Evolutionary conservation across 2,797 vertebrate genomes (phyloP).

Genomic region (Alca torda): DNA sequence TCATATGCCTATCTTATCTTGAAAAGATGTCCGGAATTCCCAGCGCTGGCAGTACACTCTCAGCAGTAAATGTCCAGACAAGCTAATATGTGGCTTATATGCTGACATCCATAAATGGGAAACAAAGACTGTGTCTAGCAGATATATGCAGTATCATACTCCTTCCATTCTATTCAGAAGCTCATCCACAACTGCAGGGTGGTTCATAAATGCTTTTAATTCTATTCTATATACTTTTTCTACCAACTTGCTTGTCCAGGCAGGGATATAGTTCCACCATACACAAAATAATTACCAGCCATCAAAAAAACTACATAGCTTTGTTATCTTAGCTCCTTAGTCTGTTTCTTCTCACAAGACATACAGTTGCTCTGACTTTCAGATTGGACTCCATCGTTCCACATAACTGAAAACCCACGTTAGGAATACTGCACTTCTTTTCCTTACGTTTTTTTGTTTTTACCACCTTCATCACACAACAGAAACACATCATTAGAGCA

Average conservation of each 20-base stretch:
- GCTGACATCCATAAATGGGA: slow-evolving; percentile 75
- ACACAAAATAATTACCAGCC: slow-evolving; percentile 7
- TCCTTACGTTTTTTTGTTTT: neutral
- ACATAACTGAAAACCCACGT: neutral
- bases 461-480: neutral
- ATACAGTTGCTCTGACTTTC: slow-evolving; percentile 31
- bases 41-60: slow-evolving; percentile 69
- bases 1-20: slow-evolving; percentile 84
- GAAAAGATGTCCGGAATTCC: slow-evolving; percentile 71
- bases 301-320: slow-evolving; percentile 22
- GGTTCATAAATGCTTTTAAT: neutral
- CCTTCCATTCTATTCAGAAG: neutral
- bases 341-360: slow-evolving; percentile 61
- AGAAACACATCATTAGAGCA: neutral
- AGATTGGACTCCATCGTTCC: neutral
- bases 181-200: neutral
- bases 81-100: neutral
- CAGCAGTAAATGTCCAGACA: neutral
- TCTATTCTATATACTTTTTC: neutral
- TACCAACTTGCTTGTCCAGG: neutral
- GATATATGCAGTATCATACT: neutral
- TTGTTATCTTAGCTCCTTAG: slow-evolving; percentile 46
- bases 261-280: neutral
- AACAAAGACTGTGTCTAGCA: neutral
- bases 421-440: neutral